Conservation (phyloP, 2,113 vertebrate species). For the Hippocampus barbouri region DNA sequence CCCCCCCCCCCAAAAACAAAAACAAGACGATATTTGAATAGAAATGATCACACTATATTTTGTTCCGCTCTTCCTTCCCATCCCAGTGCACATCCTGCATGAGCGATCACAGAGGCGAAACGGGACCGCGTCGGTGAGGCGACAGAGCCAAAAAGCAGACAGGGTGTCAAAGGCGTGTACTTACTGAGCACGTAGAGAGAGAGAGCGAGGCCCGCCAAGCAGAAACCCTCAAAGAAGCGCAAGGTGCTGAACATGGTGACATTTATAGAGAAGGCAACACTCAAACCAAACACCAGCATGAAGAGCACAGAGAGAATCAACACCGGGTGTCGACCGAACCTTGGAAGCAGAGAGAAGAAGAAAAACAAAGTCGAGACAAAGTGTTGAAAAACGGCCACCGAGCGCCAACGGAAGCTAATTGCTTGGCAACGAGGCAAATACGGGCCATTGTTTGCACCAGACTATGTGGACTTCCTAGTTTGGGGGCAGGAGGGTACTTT, state of each 20-base stretch:
- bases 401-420: conserved; percentile 1
- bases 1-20: too few relatives aligned
- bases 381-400: conserved; percentile 12
- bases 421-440: conserved; percentile 7
- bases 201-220: conserved; percentile 92
- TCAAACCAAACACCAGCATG: conserved; percentile 91
- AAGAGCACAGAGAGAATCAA: conserved; percentile 86
- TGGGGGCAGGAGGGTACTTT: conserved; percentile 12
- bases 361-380: conserved; percentile 13
- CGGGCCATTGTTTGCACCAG: conserved; percentile 6
- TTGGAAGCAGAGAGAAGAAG: conserved; percentile 27
- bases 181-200: conserved; percentile 90
- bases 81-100: not conserved
- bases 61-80: not conserved
- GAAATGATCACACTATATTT: not conserved
- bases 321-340: conserved; percentile 73
- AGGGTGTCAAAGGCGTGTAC: conserved; percentile 56
- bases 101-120: not conserved
- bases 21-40: not conserved
- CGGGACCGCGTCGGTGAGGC: not conserved
- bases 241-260: conserved; percentile 98
- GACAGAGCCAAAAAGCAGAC: conserved; percentile 8
- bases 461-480: conserved; percentile 17
- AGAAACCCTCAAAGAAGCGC: conserved; percentile 98
- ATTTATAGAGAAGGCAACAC: conserved; percentile 90